Evolutionary conservation across 2,113 vertebrate species (phyloP), one percentile per base, ranked within the genome.

Genomic region (Piliocolobus tephrosceles): DNA sequence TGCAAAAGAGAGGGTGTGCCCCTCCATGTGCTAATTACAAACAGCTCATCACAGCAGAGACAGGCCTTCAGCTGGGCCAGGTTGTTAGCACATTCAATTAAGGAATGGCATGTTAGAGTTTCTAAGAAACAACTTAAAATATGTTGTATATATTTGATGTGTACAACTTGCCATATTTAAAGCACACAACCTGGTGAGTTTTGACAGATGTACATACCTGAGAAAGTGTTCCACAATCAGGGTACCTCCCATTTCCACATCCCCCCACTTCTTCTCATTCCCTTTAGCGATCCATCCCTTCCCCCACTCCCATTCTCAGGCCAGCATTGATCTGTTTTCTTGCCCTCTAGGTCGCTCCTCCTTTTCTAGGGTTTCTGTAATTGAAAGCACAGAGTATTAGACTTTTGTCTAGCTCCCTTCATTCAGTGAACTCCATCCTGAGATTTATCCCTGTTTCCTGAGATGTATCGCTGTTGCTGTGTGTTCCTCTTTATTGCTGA

Each of bases 341-440:
- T 9, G 43, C 55, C 4, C 9, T 32, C 0, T 9, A 38, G 76
- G 35, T 3, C 5, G 0, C 23, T 20, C 52, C 40, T 1, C 57
- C 45, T 68, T 55, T 52, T 23, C 94, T 85, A 52, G 50, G 22
- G 27, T 38, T 50, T 27, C 30, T 14, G 14, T 27, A 16, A 20
- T 52, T 23, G 64, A 75, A 75, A 25, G 13, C 72, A 10, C 16
- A 30, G 11, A 10, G 35, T 0, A 0, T 0, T 17, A 30, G 84
- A 22, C 85, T 45, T 81, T 6, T 18, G n/a, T n/a, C 68, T 40
- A 0, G 32, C 45, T 70, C 38, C n/a, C 32, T 80, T 88, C 35
- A 2, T 43, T 85, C 40, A 4, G 13, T 2, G 0, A 2, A 30
- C 12, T 40, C 61, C 38, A 47, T 50, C 25, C 23, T 8, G 6